Base-by-base conservation (phyloP, 2,797 vertebrate species). In the Enteromius radiatus region DNA sequence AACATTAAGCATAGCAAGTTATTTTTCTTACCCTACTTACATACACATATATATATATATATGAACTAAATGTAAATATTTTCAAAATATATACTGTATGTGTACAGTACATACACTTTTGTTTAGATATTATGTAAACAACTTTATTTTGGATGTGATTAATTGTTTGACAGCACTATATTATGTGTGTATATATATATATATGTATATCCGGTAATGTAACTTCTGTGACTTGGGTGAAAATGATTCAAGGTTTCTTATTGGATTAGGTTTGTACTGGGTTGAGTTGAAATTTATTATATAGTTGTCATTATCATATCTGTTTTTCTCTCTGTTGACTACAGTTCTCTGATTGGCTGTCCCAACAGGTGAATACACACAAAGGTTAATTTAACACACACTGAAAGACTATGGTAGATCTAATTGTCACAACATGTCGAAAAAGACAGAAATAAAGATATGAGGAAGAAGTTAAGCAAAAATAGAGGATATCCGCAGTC, bases 401-500 rank as follows among this genome's bases (percentile, higher is more conserved):
- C 82, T 85, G 70, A 67, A 41, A 85, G 19, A 68, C 31, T 38
- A 38, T 9, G n/a, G 28, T 8, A n/a, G 17, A 45, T 70, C 11
- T 61, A 70, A 80, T 33, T 80, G 78, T 33, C 68, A 78, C 41
- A 70, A 15, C 15, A 31, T 47, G 15, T 78, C 52, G 56, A 61
- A 41, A 76, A 21, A 26, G 31, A 83, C 9, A 84, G 26, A 82
- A 80, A 79, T 59, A 26, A 49, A 68, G 47, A 84, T 12, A 8
- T 6, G 12, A 26, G 43, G 28, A 26, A n/a, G 45, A 64, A 73
- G 74, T 71, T 92, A 90, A 89, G 80, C 89, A 89, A 90, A 88
- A 88, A 73, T 83, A 84, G 8, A 77, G 36, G 14, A 63, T 88
- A 52, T 41, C 36, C n/a, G 31, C 38, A 38, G 26, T 64, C n/a